A percentile compares a stretch with the other conserved stretches of the same genome.
These are phyloP conservation scores for Chelidonichthys spinosus DNA, from an alignment of 2,797 vertebrate genomes.

Conservation along the genomic window DNA sequence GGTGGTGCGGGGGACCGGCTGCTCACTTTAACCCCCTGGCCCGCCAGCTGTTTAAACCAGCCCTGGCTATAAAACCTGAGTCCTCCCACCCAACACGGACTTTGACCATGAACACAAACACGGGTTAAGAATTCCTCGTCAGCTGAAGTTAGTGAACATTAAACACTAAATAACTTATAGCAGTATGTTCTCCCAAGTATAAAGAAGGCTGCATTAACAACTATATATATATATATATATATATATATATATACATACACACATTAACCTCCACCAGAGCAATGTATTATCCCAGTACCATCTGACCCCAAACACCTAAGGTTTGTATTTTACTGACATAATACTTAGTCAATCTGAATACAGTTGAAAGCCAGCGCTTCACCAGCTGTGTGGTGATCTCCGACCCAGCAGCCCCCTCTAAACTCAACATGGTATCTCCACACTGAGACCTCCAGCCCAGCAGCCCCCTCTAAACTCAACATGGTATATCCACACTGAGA, in stretches of 20 bases:
- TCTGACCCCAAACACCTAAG: background rate
- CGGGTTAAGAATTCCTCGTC: background rate
- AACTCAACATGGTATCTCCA: too few relatives aligned
- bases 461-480: too few relatives aligned
- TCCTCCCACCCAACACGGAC: background rate
- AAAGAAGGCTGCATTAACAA: too few relatives aligned
- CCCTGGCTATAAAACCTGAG: background rate
- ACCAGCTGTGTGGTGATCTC: too few relatives aligned
- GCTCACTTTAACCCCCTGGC: background rate
- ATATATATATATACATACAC: too few relatives aligned
- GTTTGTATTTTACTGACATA: background rate
- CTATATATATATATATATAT: too few relatives aligned
- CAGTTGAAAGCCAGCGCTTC: background rate
- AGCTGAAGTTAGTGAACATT: background rate
- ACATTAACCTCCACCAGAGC: background rate
- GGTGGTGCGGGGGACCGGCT: background rate
- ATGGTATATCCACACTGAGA: too few relatives aligned
- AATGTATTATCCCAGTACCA: background rate
- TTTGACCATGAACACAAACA: constrained; percentile 3
- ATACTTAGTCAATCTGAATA: too few relatives aligned
- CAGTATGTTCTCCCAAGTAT: background rate
- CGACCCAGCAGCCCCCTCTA: too few relatives aligned
- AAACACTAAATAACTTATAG: background rate
- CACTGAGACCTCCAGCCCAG: too few relatives aligned
- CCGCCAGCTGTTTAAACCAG: background rate